These are phyloP conservation scores for Lamprotornis superbus DNA, from an alignment of 2,113 vertebrate genomes.

Conservation along the genomic window DNA sequence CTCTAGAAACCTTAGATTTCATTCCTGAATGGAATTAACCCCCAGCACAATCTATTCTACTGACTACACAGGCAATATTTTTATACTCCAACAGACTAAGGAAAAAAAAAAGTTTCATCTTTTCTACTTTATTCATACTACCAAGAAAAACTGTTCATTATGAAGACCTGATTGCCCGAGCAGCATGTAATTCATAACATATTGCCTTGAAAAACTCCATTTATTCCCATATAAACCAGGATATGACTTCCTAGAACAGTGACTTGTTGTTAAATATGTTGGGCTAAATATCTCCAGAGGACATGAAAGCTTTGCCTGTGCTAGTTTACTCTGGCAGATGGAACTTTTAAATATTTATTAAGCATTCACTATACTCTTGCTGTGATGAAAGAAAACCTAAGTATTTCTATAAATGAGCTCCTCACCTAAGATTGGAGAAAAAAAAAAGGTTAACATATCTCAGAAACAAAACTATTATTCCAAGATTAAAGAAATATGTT, in stretches of 20 bases:
- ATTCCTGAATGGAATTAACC: background rate
- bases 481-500: background rate
- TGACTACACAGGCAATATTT: background rate
- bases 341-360: slow-evolving; percentile 38
- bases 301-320: background rate
- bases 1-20: background rate
- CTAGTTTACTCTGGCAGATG: background rate
- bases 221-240: background rate
- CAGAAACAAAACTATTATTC: background rate
- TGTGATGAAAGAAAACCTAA: background rate
- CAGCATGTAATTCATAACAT: background rate
- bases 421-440: background rate
- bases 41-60: background rate
- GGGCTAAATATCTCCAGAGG: background rate
- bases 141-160: background rate
- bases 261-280: background rate
- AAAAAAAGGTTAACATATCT: background rate
- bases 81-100: background rate
- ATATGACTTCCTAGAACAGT: background rate
- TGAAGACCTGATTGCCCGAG: background rate
- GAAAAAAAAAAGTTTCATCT: background rate
- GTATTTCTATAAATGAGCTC: background rate
- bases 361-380: background rate
- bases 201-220: background rate
- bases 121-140: background rate